Conservation (phyloP, 2,797 vertebrate species). For the Streptopelia turtur region DNA sequence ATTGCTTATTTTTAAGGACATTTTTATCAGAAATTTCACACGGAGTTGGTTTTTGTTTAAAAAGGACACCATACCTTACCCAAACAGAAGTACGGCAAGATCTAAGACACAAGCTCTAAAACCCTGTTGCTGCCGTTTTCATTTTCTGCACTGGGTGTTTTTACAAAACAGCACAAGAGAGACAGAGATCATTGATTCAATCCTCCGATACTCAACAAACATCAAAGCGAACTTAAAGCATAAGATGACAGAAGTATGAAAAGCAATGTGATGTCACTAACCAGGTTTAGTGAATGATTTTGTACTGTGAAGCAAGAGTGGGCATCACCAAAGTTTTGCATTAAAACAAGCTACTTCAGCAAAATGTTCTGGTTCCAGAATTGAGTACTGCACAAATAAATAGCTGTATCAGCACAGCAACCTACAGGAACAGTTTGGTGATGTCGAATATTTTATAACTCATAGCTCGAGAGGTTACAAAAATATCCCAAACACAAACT, state of each 20-base stretch:
- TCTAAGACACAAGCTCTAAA: conserved; percentile 17
- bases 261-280: conserved; percentile 83
- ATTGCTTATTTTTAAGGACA: background rate
- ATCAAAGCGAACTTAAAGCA: conserved; percentile 84
- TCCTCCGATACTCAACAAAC: conserved; percentile 74
- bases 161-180: background rate
- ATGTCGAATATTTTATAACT: conserved; percentile 77
- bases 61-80: background rate
- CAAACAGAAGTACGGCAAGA: conserved; percentile 2
- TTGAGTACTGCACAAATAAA: conserved; percentile 63
- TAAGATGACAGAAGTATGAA: conserved; percentile 81
- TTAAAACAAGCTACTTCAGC: conserved; percentile 70
- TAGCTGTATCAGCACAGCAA: conserved; percentile 50
- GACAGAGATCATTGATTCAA: conserved; percentile 87
- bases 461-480: conserved; percentile 70
- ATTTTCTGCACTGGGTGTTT: background rate
- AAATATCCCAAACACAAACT: conserved; percentile 72
- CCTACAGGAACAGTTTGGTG: conserved; percentile 75
- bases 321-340: conserved; percentile 91
- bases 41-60: background rate
- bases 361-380: conserved; percentile 48
- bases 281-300: conserved; percentile 79
- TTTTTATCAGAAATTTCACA: background rate
- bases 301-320: conserved; percentile 87
- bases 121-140: background rate